Evolutionary conservation across 2,888 invertebrate species (phyloP).

Genomic region (Pachycephus smyrnensis): DNA sequence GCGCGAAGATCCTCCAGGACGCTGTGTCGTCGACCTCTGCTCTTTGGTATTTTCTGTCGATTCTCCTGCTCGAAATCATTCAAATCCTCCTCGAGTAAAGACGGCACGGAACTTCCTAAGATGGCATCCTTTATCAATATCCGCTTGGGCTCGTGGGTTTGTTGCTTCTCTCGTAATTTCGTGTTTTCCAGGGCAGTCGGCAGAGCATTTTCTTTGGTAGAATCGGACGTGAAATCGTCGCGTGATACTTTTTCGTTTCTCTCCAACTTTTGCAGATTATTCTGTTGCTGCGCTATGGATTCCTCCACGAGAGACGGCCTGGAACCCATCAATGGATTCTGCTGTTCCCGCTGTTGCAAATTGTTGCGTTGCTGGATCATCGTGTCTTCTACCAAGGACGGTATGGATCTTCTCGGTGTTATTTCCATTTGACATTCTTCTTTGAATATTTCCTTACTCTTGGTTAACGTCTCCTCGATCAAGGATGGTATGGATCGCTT

Average conservation of each 20-base stretch:
- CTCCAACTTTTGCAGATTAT: neutral
- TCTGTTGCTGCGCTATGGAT: neutral
- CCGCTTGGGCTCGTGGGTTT: neutral
- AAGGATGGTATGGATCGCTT: neutral
- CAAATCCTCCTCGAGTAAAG: neutral
- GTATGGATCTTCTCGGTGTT: neutral
- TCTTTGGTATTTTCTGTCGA: neutral
- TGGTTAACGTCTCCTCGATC: neutral
- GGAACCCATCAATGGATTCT: neutral
- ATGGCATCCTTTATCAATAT: neutral
- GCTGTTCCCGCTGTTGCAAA: neutral
- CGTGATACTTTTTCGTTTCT: neutral
- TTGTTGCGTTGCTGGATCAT: neutral
- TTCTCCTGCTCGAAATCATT: neutral
- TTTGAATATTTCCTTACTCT: neutral
- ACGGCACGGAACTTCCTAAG: neutral
- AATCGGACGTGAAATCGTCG: neutral
- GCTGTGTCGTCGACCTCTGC: constrained; percentile 56
- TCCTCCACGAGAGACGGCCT: neutral
- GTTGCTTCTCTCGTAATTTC: neutral
- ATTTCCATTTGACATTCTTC: neutral
- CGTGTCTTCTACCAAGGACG: neutral
- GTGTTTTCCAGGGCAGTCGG: neutral
- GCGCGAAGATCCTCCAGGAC: constrained; percentile 64
- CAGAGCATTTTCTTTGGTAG: neutral